Evolutionary conservation across 30 jellyfish, hydroid and myxozoan species (phyloP), one percentile per base, ranked within the genome.

Genomic region (Aurelia coerulea): DNA sequence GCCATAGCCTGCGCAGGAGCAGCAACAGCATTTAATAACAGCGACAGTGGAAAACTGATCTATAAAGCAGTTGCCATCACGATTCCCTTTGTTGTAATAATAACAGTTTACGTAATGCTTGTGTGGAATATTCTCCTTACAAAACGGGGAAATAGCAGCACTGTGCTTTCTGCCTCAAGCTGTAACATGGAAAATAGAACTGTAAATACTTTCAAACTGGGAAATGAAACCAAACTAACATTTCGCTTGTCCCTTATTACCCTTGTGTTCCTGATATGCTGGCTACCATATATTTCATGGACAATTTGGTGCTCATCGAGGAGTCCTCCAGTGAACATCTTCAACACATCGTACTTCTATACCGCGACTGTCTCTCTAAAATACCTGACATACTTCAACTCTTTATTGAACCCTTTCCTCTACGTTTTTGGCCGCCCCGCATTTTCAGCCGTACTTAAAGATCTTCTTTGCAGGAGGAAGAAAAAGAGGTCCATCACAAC

Each of bases 351-450:
- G 29, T 65, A 63, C 74, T 79, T 79, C 32, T 64, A 7, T 31
- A 63, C 65, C 6, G 73, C 52, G n/a, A 32, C 81, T 17, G 51
- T 79, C 29, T 37, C 58, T 14, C 80, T 79, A 62, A 79, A 79
- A 31, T 79, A 79, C 49, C 51, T 79, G 64, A 56, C 89, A 4
- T 79, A 79, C 54, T 42, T 79, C 33, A 79, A 79, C 49, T 79
- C 89, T 34, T 54, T 79, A 15, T 35, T 79, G 80, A 65, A 79
- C 68, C 89, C 89, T 0, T 79, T 79, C 67, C 67, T 79, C 58
- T 79, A 79, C 62, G 89, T 79, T 6, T 79, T 79, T 64, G 89
- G 89, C 2, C 52, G 89, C 33, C 89, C 89, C n/a, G 89, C 89
- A 32, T 79, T 79, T 31, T 64, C 89, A 11, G 53, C 19, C 17